Evolutionary conservation across 1,140 invertebrate genomes (phyloP).

Genomic region (Euwallacea fornicatus): DNA sequence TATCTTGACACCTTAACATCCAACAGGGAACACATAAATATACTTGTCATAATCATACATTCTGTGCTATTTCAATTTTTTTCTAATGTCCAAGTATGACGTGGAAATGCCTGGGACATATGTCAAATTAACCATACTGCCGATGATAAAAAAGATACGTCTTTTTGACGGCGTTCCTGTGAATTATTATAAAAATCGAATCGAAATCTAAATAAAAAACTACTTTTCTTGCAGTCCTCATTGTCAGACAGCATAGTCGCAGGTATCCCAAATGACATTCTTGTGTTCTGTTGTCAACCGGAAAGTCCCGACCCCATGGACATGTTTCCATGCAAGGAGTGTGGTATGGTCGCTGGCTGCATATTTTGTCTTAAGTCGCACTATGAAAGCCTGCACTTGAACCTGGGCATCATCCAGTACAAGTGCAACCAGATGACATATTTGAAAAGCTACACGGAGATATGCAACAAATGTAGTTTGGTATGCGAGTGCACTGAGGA

Average conservation of each 20-base stretch:
- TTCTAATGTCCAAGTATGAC: too few relatives aligned
- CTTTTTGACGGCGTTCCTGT: too few relatives aligned
- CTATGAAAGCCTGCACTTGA: slow-evolving; percentile 38
- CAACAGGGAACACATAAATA: too few relatives aligned
- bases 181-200: too few relatives aligned
- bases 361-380: slow-evolving; percentile 41
- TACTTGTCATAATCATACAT: too few relatives aligned
- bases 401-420: slow-evolving; percentile 34
- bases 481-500: slow-evolving; percentile 35
- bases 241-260: slow-evolving; percentile 11
- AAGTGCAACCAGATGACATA: slow-evolving; percentile 34
- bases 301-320: slow-evolving; percentile 9
- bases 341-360: slow-evolving; percentile 26
- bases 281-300: slow-evolving; percentile 26
- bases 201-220: too few relatives aligned
- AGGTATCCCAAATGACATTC: slow-evolving; percentile 25
- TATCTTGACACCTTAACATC: too few relatives aligned
- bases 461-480: slow-evolving; percentile 38
- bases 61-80: too few relatives aligned
- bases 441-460: slow-evolving; percentile 28
- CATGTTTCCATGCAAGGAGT: slow-evolving; percentile 32
- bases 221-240: background rate
- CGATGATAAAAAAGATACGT: too few relatives aligned
- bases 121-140: too few relatives aligned
- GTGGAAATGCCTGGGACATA: too few relatives aligned